Percentiles rank a stretch among this genome's conserved stretches.
These are phyloP conservation scores for Rhodinocichla rosea DNA, from an alignment of 2,113 vertebrate genomes.

Conservation along the genomic window DNA sequence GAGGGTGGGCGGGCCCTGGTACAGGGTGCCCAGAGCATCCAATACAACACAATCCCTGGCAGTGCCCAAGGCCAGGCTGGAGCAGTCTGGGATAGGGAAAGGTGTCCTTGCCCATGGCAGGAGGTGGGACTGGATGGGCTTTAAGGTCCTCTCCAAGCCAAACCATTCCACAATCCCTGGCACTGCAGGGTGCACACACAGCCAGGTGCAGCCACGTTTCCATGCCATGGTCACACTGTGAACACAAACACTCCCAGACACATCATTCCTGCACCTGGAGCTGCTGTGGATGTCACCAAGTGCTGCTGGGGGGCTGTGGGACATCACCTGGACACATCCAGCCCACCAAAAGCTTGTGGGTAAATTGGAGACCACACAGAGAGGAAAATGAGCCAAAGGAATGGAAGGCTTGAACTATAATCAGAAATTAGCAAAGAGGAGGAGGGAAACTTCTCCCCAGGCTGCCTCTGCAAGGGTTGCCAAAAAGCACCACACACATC, in stretches of 20 bases:
- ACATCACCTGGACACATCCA: not conserved
- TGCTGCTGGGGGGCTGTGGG: not conserved
- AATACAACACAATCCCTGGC: too few species aligned
- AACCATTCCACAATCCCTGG: not conserved
- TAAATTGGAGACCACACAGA: not conserved
- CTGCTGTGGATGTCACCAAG: not conserved
- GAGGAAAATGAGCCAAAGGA: not conserved
- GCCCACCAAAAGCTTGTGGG: not conserved
- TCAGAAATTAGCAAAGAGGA: not conserved
- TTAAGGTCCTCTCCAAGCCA: not conserved
- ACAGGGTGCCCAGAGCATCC: not conserved
- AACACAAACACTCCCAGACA: not conserved
- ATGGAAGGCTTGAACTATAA: not conserved
- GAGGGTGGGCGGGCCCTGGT: not conserved
- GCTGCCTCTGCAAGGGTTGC: not conserved
- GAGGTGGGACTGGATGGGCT: not conserved
- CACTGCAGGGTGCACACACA: not conserved
- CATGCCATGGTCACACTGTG: not conserved
- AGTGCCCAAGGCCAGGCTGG: not conserved
- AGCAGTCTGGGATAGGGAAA: rapidly evolving
- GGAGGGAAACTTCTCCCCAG: not conserved
- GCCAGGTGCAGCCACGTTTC: not conserved
- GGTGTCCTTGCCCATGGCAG: not conserved
- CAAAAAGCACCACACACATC: not conserved
- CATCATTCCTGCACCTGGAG: not conserved